Evolutionary conservation across 2,113 vertebrate species (phyloP).

Genomic region (Psammodynastes pulverulentus): DNA sequence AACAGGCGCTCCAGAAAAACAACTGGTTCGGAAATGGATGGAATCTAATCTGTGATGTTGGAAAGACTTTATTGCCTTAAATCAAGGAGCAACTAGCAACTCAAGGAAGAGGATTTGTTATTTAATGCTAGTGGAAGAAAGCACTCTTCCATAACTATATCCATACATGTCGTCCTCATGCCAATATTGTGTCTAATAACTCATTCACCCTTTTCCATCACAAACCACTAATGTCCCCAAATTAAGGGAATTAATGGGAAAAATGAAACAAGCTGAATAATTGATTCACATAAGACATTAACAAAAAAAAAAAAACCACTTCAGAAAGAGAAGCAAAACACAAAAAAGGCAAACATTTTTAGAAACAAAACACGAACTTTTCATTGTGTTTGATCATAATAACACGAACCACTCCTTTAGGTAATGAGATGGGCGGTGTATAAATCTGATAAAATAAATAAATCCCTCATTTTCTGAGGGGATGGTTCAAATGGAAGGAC

Average conservation of each 20-base stretch:
- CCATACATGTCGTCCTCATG: background rate
- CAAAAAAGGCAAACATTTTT: background rate
- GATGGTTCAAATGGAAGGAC: background rate
- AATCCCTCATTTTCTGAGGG: conserved; percentile 1
- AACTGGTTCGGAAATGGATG: background rate
- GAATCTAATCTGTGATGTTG: background rate
- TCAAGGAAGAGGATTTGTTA: background rate
- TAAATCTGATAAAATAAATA: background rate
- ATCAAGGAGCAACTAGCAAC: background rate
- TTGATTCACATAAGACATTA: background rate
- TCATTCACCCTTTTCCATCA: background rate
- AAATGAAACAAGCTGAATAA: background rate
- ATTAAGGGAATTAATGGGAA: background rate
- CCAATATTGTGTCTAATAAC: background rate
- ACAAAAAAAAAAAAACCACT: background rate
- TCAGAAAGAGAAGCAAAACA: background rate
- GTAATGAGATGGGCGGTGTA: background rate
- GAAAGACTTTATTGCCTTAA: background rate
- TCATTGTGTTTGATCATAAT: background rate
- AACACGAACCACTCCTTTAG: background rate
- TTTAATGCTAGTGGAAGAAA: background rate
- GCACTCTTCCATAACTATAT: background rate
- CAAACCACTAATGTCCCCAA: background rate
- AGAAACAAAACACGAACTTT: background rate
- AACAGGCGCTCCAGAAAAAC: background rate